Evolutionary conservation across 2,797 vertebrate genomes (phyloP), one percentile per base, ranked within the genome.

Genomic region (Danio aesculapii): DNA sequence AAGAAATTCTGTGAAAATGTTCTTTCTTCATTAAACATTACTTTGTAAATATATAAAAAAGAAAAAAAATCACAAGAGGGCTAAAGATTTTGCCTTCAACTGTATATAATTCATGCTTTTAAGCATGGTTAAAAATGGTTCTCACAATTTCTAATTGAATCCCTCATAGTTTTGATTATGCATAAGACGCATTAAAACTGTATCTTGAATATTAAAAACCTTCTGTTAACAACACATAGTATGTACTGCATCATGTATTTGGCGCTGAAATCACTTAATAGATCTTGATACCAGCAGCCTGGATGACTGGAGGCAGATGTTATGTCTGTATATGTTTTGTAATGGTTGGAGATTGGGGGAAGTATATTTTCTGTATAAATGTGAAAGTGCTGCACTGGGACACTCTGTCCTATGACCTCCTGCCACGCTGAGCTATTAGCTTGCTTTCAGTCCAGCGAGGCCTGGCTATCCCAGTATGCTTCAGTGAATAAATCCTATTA

Each of bases 401-500:
- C 53, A 21, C 50, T 66, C 30, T 64, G 74, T 76, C 62, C 74
- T 66, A 16, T 64, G 74, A 64, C 62, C 74, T 83, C 74, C 70
- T 79, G 74, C 75, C 70, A 81, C 13, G 14, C 49, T 19, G 58
- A 77, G 50, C 81, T 74, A 82, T 85, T 83, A 85, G 77, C 62
- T 75, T 78, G 63, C 79, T 74, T 75, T 57, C 47, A 72, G 69
- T 75, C 71, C 64, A 77, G 58, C n/a, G 63, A 81, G 49, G 67
- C 62, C 81, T 66, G 70, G 41, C 69, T 80, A 17, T 85, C 70
- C 71, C 67, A 49, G 75, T 73, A 55, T 81, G 84, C 84, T 75
- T 55, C 76, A 83, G 73, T 79, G 67, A 59, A 72, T 79, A 82
- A 83, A 80, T 85, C 84, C 70, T 84, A 80, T 88, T 81, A 87